phyloP scores from a whole-genome alignment of 2,888 invertebrate species.

The Formica aserva region DNA sequence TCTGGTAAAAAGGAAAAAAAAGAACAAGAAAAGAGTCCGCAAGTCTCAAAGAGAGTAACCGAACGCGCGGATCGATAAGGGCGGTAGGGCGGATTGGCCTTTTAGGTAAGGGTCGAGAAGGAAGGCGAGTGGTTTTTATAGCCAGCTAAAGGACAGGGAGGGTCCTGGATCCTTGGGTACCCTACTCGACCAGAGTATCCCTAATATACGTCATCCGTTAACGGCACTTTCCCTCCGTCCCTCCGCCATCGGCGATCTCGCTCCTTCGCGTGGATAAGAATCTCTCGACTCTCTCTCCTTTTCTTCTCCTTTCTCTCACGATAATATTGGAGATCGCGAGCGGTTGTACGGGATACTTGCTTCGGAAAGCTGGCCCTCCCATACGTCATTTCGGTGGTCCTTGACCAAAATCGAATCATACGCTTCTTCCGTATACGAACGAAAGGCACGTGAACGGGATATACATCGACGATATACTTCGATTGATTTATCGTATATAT shows the following conservation, averaged over 20 bases:
- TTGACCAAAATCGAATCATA: slow-evolving; percentile 54
- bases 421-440: slow-evolving; percentile 25
- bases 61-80: slow-evolving; percentile 82
- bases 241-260: slow-evolving; percentile 57
- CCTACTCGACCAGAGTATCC: slow-evolving; percentile 85
- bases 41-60: slow-evolving; percentile 71
- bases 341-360: slow-evolving; percentile 56
- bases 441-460: not conserved
- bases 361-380: slow-evolving; percentile 54
- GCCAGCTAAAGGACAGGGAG: slow-evolving; percentile 84
- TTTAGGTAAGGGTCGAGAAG: slow-evolving; percentile 84
- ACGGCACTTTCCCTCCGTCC: slow-evolving; percentile 77
- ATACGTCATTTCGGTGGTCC: slow-evolving; percentile 38
- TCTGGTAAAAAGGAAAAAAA: not conserved
- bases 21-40: slow-evolving; percentile 57
- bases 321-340: slow-evolving; percentile 68
- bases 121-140: slow-evolving; percentile 86
- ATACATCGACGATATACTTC: not conserved
- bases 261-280: slow-evolving; percentile 65
- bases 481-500: not conserved
- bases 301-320: slow-evolving; percentile 46
- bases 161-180: slow-evolving; percentile 81
- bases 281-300: slow-evolving; percentile 62
- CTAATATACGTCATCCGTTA: slow-evolving; percentile 86
- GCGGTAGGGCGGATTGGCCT: slow-evolving; percentile 83